Conservation (phyloP, 2,888 invertebrate species). For the Scaptomyza caliginosa region DNA sequence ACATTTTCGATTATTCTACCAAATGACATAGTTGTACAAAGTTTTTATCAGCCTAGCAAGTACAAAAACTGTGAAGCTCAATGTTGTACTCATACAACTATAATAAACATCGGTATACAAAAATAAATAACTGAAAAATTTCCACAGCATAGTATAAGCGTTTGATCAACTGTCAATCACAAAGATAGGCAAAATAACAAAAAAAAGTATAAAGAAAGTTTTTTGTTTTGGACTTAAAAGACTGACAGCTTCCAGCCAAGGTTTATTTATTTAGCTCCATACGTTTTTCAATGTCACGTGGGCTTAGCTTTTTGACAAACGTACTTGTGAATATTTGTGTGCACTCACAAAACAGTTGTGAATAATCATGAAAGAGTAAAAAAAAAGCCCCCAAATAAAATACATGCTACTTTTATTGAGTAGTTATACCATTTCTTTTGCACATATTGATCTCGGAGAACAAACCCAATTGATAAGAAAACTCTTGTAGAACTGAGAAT, state of each 20-base stretch:
- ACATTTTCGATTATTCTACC: not conserved
- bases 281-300: not conserved
- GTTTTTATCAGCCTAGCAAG: not conserved
- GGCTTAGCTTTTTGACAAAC: not conserved
- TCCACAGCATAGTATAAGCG: not conserved
- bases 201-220: not conserved
- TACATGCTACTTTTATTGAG: too few relatives aligned
- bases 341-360: not conserved
- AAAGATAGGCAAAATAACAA: slow-evolving; percentile 11
- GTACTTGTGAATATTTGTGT: not conserved
- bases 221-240: not conserved
- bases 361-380: not conserved
- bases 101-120: too few relatives aligned
- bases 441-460: not conserved
- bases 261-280: not conserved
- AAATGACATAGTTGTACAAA: not conserved
- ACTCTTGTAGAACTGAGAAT: not conserved
- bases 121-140: not conserved
- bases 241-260: slow-evolving; percentile 9
- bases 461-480: not conserved
- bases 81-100: too few relatives aligned
- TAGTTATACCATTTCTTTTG: not conserved
- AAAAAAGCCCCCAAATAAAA: too few relatives aligned
- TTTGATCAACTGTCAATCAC: slow-evolving; percentile 13
- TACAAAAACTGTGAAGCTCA: not conserved